Base-by-base conservation (phyloP, 1,140 invertebrate genomes). In the Asbolus verrucosus region DNA sequence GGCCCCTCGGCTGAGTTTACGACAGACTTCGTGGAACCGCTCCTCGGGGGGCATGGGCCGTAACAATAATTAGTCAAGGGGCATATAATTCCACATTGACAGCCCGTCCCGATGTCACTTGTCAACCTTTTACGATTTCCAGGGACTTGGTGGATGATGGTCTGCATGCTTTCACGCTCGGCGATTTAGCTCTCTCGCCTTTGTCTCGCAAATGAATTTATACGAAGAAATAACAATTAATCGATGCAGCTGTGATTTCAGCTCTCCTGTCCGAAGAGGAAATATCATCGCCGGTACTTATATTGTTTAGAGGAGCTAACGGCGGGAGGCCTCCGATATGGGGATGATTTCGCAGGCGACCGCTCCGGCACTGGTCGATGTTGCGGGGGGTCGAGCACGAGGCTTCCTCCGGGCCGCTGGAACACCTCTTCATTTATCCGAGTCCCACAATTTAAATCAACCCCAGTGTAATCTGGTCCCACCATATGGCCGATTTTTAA, bases 11-110 rank as follows among this genome's bases (percentile, higher is more conserved):
- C 18, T 41, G 14, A 54, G 41, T 74, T 74, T 72, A 74, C 73
- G 73, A 74, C 67, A 74, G 73, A 74, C 73, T 74, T 74, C 73
- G 73, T 72, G 73, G 73, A 74, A 74, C 73, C 73, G 67, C 54
- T 18, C 70, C 14, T 19, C 70, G 65, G 73, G 73, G 70, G 54
- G 67, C 59, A 33, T 11, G 24, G 62, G 11, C 73, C 69, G 65
- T 72, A 72, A 72, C 73, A 61, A 69, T 70, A 74, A 74, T 74
- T 74, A 74, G 73, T 74, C 73, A 74, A 74, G 73, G 66, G 65
- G 71, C 69, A 72, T 72, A 67, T 67, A 69, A 67, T 41, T 70
- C 67, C 69, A 61, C 71, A 72, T 69, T 69, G 71, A 72, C 71
- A 38, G 71, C 3, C 46, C 14, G 70, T 65, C 70, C 62, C 61